A percentile compares a stretch with the other conserved stretches of the same genome.
phyloP scores from a whole-genome alignment of 2,888 invertebrate genomes.

The Cosmopolites sordidus region DNA sequence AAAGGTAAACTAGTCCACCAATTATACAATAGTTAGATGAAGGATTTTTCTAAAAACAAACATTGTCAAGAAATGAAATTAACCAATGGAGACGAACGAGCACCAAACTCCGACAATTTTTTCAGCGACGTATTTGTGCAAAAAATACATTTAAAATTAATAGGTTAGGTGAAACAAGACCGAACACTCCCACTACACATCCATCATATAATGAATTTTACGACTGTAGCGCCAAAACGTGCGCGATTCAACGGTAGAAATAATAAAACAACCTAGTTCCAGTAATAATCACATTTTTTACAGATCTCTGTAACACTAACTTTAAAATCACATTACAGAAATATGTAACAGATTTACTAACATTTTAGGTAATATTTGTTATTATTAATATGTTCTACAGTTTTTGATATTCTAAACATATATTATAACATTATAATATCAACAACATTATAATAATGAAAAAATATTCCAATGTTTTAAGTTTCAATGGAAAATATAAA shows the following conservation, averaged over 20 bases:
- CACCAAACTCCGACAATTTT: constrained; percentile 9
- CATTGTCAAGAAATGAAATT: constrained; percentile 7
- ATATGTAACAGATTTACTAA: too few relatives aligned
- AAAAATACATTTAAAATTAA: constrained; percentile 32
- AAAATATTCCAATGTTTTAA: too few relatives aligned
- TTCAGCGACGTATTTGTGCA: constrained; percentile 28
- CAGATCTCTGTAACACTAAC: too few relatives aligned
- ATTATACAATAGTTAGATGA: neutral
- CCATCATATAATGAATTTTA: constrained; percentile 33
- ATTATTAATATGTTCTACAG: too few relatives aligned
- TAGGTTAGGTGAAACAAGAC: constrained; percentile 41
- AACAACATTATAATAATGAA: too few relatives aligned
- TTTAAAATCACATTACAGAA: too few relatives aligned
- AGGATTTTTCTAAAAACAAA: constrained; percentile 3
- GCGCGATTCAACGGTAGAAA: neutral
- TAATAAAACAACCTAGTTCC: too few relatives aligned
- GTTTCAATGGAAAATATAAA: too few relatives aligned
- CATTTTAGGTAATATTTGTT: too few relatives aligned
- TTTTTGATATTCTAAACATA: too few relatives aligned
- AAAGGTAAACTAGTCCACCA: constrained; percentile 13
- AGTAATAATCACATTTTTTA: too few relatives aligned
- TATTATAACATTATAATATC: too few relatives aligned
- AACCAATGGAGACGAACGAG: constrained; percentile 11
- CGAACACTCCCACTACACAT: constrained; percentile 40
- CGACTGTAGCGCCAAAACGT: constrained; percentile 23